Evolutionary conservation across 2,797 vertebrate species (phyloP).

Genomic region (Ceryle rudis): DNA sequence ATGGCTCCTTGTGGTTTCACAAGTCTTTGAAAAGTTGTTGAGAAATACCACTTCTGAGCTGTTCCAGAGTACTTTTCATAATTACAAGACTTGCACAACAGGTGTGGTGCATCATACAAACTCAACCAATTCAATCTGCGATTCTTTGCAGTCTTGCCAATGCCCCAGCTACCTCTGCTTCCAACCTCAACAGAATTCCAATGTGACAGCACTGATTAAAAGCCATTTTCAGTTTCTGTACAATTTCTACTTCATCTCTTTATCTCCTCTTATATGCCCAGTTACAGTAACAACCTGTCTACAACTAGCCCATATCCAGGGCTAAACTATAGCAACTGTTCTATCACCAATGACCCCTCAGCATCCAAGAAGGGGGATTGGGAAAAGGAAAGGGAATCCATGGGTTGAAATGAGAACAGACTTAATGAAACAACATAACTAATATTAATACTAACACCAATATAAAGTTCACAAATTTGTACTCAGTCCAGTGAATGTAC

Average conservation of each 20-base stretch:
- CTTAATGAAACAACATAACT: neutral
- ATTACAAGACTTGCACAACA: constrained; percentile 31
- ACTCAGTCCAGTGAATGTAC: neutral
- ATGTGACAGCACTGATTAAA: neutral
- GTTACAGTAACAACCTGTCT: neutral
- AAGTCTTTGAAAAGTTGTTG: neutral
- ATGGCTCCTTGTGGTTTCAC: constrained; percentile 7
- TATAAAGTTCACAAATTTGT: neutral
- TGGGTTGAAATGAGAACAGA: neutral
- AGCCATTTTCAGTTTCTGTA: neutral
- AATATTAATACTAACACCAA: neutral
- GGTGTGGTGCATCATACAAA: neutral
- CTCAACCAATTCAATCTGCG: neutral
- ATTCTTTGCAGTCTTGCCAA: neutral
- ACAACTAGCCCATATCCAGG: neutral
- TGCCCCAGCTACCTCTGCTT: neutral
- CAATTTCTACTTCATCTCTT: neutral
- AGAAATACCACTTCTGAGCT: constrained; percentile 61
- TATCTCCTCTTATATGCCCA: neutral
- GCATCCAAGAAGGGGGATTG: neutral
- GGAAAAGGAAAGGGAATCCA: neutral
- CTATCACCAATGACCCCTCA: too few species aligned
- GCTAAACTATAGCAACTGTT: neutral
- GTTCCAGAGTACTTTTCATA: constrained; percentile 42
- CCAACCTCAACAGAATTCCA: neutral